phyloP scores from a whole-genome alignment of 1,140 invertebrate genomes.

The Drosophila pandora region DNA sequence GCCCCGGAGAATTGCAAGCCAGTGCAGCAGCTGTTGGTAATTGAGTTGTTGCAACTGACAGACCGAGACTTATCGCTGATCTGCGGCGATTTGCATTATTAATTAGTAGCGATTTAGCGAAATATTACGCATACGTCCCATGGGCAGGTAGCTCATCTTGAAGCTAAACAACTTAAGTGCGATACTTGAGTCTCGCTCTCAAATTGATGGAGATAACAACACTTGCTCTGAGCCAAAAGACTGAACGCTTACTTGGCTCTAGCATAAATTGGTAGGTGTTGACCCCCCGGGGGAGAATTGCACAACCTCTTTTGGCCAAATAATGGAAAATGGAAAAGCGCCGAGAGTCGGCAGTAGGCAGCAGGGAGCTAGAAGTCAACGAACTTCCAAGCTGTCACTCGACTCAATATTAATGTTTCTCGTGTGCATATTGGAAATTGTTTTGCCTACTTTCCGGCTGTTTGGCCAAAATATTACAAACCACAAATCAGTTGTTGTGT shows the following conservation, averaged over 20 bases:
- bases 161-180: conserved; percentile 2
- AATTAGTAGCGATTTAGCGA: conserved; percentile 57
- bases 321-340: conserved; percentile 46
- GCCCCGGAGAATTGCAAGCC: conserved; percentile 32
- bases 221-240: conserved; percentile 28
- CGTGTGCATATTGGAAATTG: conserved; percentile 29
- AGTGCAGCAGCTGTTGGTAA: conserved; percentile 57
- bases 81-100: conserved; percentile 64
- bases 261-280: conserved; percentile 70
- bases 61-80: conserved; percentile 35
- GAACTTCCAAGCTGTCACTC: conserved; percentile 36
- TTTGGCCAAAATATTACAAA: conserved; percentile 9
- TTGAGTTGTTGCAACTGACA: conserved; percentile 63
- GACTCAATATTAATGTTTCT: conserved; percentile 21
- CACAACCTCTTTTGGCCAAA: conserved; percentile 61
- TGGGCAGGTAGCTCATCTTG: conserved; percentile 29
- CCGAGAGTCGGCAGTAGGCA: conserved; percentile 17
- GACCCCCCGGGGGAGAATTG: conserved; percentile 55
- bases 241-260: conserved; percentile 33
- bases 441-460: conserved; percentile 50
- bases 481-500: conserved; percentile 1
- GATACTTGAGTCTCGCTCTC: neutral
- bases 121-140: conserved; percentile 58
- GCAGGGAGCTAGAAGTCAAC: conserved; percentile 26
- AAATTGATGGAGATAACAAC: conserved; percentile 17